phyloP scores from a whole-genome alignment of 2,888 invertebrate genomes.

The Sinotaia quadrata region DNA sequence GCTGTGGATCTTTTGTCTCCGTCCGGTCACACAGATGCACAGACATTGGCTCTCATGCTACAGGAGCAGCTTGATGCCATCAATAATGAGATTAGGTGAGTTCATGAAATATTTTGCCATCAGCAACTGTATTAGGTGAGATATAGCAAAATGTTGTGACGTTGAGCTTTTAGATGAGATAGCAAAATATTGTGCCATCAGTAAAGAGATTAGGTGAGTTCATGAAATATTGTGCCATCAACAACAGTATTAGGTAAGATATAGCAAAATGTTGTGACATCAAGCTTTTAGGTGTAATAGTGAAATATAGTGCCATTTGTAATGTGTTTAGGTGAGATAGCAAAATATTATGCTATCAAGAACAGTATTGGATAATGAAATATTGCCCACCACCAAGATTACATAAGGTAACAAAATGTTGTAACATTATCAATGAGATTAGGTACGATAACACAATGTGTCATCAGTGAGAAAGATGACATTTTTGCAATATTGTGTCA shows the following conservation, averaged over 20 bases:
- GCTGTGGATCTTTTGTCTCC: constrained; percentile 80
- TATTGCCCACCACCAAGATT: too few relatives aligned
- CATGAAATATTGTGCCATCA: not conserved
- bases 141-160: too few relatives aligned
- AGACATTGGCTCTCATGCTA: constrained; percentile 97
- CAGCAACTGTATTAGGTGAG: too few relatives aligned
- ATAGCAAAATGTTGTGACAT: too few relatives aligned
- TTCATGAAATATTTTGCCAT: not conserved
- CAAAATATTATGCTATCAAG: not conserved
- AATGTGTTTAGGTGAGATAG: constrained; percentile 87
- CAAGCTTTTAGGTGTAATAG: too few relatives aligned
- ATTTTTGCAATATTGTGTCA: too few relatives aligned
- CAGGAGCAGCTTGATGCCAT: constrained; percentile 99
- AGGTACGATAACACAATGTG: constrained; percentile 72
- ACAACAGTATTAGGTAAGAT: too few relatives aligned
- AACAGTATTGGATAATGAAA: too few relatives aligned
- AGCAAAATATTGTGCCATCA: too few relatives aligned
- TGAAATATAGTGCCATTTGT: constrained; percentile 99
- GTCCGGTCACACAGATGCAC: constrained; percentile 86
- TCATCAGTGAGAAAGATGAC: too few relatives aligned
- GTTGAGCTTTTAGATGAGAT: too few relatives aligned
- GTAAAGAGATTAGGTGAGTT: constrained; percentile 91
- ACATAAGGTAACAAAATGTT: too few relatives aligned
- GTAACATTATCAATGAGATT: constrained; percentile 99
- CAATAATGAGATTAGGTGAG: constrained; percentile 93